Conservation (phyloP, 2,797 vertebrate species). For the Siniperca undulata region DNA sequence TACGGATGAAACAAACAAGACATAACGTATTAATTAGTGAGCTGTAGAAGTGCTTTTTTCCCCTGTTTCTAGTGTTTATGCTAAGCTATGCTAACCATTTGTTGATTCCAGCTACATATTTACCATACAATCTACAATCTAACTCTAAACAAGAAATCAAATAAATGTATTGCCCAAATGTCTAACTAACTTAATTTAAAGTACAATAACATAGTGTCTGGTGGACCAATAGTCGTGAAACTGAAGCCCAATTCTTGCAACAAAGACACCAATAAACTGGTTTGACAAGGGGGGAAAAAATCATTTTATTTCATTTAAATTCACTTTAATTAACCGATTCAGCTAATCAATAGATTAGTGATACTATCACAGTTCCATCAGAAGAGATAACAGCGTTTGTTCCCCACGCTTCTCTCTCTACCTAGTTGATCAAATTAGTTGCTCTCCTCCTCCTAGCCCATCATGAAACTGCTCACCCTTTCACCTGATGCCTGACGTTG, state of each 20-base stretch:
- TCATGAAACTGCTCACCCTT: constrained; percentile 69
- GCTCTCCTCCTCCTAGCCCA: constrained; percentile 52
- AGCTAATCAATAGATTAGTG: constrained; percentile 56
- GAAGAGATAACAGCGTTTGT: constrained; percentile 57
- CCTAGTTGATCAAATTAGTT: constrained; percentile 69
- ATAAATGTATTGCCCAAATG: not conserved
- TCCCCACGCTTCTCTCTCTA: constrained; percentile 35
- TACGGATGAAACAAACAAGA: not conserved
- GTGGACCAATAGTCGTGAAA: not conserved
- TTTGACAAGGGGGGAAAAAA: constrained; percentile 13
- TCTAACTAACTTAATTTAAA: not conserved
- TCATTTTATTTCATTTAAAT: constrained; percentile 53
- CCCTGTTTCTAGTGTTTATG: not conserved
- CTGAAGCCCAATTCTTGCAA: not conserved
- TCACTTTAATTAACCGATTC: constrained; percentile 46
- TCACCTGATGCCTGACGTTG: constrained; percentile 79
- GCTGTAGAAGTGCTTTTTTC: not conserved
- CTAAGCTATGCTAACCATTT: not conserved
- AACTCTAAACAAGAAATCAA: not conserved
- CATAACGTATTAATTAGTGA: constrained; percentile 12
- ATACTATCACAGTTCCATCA: constrained; percentile 47
- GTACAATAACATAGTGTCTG: not conserved
- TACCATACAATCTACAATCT: not conserved
- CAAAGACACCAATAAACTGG: constrained; percentile 31
- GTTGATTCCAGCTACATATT: constrained; percentile 15